Conservation (phyloP, 2,113 vertebrate genomes). For the Meriones unguiculatus region DNA sequence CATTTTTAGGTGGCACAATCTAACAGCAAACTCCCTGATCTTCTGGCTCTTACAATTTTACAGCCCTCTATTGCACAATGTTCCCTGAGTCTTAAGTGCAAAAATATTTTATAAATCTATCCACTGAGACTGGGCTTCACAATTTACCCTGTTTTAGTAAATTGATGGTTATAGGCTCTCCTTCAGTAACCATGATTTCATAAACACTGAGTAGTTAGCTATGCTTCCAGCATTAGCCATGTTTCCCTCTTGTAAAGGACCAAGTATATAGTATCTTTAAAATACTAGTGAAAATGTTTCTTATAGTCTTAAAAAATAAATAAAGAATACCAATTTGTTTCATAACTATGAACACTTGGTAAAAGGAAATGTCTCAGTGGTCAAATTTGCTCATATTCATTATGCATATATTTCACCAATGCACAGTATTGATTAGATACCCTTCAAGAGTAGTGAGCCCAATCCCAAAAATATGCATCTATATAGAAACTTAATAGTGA, state of each 20-base stretch:
- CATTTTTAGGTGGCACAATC: neutral
- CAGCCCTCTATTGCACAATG: neutral
- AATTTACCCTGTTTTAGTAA: neutral
- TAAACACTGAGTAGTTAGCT: neutral
- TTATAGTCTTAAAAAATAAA: constrained; percentile 24
- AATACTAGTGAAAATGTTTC: constrained; percentile 23
- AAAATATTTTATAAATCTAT: neutral
- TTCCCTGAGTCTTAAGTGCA: neutral
- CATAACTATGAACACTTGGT: constrained; percentile 24
- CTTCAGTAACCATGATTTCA: neutral
- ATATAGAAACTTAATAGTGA: constrained; percentile 31
- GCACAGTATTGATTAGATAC: neutral
- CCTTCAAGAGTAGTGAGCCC: neutral
- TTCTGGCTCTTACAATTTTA: neutral
- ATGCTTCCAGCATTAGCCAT: neutral
- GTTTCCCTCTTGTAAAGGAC: neutral
- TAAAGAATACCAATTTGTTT: neutral
- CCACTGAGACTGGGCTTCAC: neutral
- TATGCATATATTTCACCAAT: constrained; percentile 49
- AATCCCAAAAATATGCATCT: neutral
- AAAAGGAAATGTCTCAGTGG: neutral
- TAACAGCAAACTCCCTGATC: neutral
- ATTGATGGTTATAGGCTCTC: neutral
- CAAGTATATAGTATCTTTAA: neutral
- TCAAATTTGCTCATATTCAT: neutral